phyloP scores from a whole-genome alignment of 2,888 invertebrate species.

The Dicranocentrus wangi region DNA sequence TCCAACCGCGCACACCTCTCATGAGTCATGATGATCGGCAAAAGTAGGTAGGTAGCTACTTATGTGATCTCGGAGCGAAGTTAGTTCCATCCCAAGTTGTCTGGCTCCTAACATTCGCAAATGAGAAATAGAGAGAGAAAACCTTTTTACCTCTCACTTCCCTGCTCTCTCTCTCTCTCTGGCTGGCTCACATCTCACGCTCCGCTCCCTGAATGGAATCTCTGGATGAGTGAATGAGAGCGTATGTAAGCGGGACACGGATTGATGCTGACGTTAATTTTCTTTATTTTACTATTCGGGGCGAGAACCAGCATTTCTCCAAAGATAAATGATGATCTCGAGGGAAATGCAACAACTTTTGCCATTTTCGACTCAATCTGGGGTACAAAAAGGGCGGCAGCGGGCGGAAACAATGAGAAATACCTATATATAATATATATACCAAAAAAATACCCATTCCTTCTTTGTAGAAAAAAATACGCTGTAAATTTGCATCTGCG shows the following conservation, averaged over 20 bases:
- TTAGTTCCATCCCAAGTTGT: not conserved
- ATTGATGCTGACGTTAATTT: conserved; percentile 66
- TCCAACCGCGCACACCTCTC: no score
- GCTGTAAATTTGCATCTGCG: no score
- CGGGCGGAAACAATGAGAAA: no score
- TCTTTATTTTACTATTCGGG: conserved; percentile 41
- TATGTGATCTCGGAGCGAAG: no score
- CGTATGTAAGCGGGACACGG: conserved; percentile 45
- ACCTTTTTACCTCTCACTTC: not conserved
- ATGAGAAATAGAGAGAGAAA: not conserved
- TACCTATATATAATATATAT: no score
- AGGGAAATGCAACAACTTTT: not conserved
- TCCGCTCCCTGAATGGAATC: not conserved
- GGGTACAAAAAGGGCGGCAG: no score
- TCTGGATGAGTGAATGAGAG: conserved; percentile 35
- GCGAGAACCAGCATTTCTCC: conserved; percentile 2
- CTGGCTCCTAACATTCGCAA: not conserved
- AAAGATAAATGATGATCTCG: conserved; percentile 8
- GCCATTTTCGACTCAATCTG: no score
- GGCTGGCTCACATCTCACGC: conserved; percentile 5
- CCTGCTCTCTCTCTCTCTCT: not conserved
- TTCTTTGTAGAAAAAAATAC: no score
- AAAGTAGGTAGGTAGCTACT: no score
- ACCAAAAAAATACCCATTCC: no score
- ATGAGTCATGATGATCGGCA: no score